These are phyloP conservation scores for Nezara viridula DNA, from an alignment of 2,888 invertebrate genomes.

Conservation along the genomic window DNA sequence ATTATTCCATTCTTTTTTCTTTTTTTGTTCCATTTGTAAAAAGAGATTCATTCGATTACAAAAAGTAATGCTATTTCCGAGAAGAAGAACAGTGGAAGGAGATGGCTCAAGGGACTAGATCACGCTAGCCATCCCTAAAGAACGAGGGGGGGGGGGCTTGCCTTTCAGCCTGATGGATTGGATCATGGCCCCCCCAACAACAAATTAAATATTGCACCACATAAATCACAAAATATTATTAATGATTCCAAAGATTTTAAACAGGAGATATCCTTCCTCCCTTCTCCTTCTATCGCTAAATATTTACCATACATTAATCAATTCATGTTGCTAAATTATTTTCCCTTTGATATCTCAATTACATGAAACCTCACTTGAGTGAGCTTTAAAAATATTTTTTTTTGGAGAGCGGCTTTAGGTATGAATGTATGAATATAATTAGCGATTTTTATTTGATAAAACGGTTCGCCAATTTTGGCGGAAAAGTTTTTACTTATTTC, in stretches of 20 bases:
- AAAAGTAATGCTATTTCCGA: neutral
- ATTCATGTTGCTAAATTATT: neutral
- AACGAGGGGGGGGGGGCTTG: neutral
- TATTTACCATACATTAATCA: neutral
- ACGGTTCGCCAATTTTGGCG: too few relatives aligned
- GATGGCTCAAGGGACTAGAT: neutral
- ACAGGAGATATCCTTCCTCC: neutral
- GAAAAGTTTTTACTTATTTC: too few relatives aligned
- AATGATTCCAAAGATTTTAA: neutral
- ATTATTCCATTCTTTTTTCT: too few relatives aligned
- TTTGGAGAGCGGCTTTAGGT: too few relatives aligned
- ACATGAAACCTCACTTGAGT: neutral
- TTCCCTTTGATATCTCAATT: neutral
- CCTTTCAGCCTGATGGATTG: neutral
- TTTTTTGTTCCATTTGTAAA: neutral
- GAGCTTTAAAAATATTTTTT: too few relatives aligned
- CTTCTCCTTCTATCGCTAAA: neutral
- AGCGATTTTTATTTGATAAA: too few relatives aligned
- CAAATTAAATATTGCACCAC: conserved; percentile 2
- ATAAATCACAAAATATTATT: conserved; percentile 13
- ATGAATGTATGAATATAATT: too few relatives aligned
- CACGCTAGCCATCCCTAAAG: neutral
- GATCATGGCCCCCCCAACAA: neutral
- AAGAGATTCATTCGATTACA: neutral
- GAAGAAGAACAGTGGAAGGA: neutral